A percentile compares a stretch with the other conserved stretches of the same genome.
Evolutionary conservation across 2,797 vertebrate species (phyloP).

Genomic region (Ptychobarbus kaznakovi): DNA sequence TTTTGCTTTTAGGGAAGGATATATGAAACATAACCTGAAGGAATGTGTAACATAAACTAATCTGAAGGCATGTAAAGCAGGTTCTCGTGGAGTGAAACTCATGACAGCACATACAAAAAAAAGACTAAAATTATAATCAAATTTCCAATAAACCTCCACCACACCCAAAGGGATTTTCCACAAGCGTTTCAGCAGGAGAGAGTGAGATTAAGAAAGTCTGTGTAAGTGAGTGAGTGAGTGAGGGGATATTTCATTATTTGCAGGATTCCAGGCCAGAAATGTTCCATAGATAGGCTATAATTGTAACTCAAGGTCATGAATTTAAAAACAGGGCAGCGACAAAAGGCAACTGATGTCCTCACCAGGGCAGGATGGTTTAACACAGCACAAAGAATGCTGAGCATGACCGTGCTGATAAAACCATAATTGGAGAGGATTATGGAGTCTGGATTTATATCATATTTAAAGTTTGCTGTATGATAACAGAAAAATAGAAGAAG

Average conservation of each 20-base stretch:
- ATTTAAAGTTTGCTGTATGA: slow-evolving; percentile 30
- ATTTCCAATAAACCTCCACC: slow-evolving; percentile 57
- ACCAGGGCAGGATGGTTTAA: slow-evolving; percentile 75
- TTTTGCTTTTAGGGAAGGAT: slow-evolving; percentile 10
- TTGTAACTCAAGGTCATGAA: slow-evolving; percentile 81
- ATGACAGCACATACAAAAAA: slow-evolving; percentile 37
- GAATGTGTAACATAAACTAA: slow-evolving; percentile 17
- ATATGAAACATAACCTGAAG: slow-evolving; percentile 8
- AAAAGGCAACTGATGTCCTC: slow-evolving; percentile 76
- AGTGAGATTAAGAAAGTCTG: slow-evolving; percentile 41
- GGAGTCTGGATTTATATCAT: slow-evolving; percentile 59
- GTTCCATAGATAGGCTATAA: slow-evolving; percentile 69
- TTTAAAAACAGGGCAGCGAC: slow-evolving; percentile 73
- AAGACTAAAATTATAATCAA: slow-evolving; percentile 59
- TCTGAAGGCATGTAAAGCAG: slow-evolving; percentile 9
- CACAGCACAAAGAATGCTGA: slow-evolving; percentile 71
- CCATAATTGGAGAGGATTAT: slow-evolving; percentile 59
- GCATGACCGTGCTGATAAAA: slow-evolving; percentile 64
- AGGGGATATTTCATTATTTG: slow-evolving; percentile 62
- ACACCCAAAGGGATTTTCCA: slow-evolving; percentile 43
- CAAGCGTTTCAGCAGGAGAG: slow-evolving; percentile 33
- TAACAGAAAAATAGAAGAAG: slow-evolving; percentile 4
- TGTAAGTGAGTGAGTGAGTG: background rate
- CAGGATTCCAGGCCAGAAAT: slow-evolving; percentile 51
- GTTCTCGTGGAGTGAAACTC: slow-evolving; percentile 32